phyloP scores from a whole-genome alignment of 2,797 vertebrate species.

The Alca torda region DNA sequence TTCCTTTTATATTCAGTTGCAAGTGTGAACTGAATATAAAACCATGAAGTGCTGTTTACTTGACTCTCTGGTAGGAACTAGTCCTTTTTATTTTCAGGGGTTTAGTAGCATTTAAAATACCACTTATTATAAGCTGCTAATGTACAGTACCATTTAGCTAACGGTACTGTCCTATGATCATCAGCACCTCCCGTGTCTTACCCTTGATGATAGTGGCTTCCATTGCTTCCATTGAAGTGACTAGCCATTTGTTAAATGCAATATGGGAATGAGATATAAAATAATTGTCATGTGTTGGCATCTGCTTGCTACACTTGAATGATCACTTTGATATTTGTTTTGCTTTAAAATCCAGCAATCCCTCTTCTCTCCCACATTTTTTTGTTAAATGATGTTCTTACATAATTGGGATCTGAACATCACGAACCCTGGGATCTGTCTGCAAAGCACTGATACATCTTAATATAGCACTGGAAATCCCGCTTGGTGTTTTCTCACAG shows the following conservation, averaged over 20 bases:
- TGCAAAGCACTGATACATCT: background rate
- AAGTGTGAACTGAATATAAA: slow-evolving; percentile 32
- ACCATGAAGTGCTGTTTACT: background rate
- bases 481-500: background rate
- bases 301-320: background rate
- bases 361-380: background rate
- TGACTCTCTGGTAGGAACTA: background rate
- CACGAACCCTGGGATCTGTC: background rate
- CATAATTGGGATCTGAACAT: background rate
- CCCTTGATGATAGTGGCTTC: background rate
- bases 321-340: background rate
- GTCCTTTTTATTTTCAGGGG: background rate
- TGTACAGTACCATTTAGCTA: background rate
- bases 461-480: background rate
- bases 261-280: background rate
- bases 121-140: background rate
- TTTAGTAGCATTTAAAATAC: background rate
- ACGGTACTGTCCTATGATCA: background rate
- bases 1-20: background rate
- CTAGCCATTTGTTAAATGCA: background rate
- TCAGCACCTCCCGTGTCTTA: background rate
- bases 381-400: background rate
- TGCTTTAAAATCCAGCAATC: background rate
- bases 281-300: background rate
- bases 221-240: background rate